Percentiles rank a stretch among this genome's conserved stretches.
phyloP scores from a whole-genome alignment of 2,113 vertebrate species.

The Gopherus flavomarginatus region DNA sequence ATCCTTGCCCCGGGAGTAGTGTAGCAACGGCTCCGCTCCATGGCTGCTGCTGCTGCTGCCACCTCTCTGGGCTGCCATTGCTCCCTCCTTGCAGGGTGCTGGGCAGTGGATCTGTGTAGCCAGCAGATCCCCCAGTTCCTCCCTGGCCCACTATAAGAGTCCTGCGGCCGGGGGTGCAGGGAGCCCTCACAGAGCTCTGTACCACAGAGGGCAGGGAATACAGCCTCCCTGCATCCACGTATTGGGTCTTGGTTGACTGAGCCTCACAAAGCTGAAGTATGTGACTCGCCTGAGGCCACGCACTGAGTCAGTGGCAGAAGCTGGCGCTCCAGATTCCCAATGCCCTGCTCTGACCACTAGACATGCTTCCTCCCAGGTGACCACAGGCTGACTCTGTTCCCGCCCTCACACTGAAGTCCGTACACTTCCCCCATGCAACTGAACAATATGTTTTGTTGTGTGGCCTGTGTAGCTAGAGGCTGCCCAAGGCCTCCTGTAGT shows the following conservation, averaged over 20 bases:
- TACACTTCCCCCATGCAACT: background rate
- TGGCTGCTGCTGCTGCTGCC: background rate
- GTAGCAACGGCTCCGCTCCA: background rate
- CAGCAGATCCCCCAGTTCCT: background rate
- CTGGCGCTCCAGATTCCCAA: background rate
- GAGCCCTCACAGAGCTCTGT: too few species aligned
- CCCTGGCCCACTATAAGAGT: background rate
- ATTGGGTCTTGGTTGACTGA: background rate
- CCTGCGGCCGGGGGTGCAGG: too few species aligned
- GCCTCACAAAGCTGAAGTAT: background rate
- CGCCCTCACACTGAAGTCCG: background rate
- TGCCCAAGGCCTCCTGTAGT: background rate
- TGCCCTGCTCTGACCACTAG: background rate
- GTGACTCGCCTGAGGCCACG: background rate
- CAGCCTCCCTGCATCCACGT: background rate
- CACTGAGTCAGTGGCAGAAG: background rate
- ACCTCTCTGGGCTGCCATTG: background rate
- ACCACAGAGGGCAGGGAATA: background rate
- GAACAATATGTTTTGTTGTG: background rate
- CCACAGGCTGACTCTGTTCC: background rate
- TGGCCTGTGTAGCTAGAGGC: background rate
- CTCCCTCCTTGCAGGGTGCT: background rate
- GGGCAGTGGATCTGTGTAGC: background rate
- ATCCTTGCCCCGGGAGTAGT: rapidly evolving
- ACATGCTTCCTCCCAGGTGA: background rate